Evolutionary conservation across 2,113 vertebrate species (phyloP), one percentile per base, ranked within the genome.

Genomic region (Crotophaga sulcirostris): DNA sequence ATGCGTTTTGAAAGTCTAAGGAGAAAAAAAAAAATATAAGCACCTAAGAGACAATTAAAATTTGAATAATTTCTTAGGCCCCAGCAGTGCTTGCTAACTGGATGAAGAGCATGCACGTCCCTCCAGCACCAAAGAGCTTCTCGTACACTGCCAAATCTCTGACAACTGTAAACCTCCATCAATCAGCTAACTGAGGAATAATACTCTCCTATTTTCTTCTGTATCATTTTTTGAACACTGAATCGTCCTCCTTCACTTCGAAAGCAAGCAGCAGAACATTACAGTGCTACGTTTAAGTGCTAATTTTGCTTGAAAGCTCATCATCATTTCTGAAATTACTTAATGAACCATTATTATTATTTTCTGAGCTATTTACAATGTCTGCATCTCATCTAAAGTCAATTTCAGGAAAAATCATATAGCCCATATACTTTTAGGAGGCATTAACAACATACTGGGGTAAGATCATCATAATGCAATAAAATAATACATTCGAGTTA

Each of bases 11-110:
- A 76, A 92, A 93, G 54, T 26, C 74, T 11, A 75, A 55, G 34
- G 19, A 58, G 13, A 84, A 89, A 80, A 80, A 60, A 13, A 84
- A 90, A 80, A 80, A 91, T 16, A 62, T 17, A 66, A 77, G 11
- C 20, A 90, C 44, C 88, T 45, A 89, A 56, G 45, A 96, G 79
- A 67, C 15, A 95, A 86, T 92, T 95, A 92, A 95, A 89, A 96
- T 89, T 94, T 91, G 52, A 93, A 86, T 83, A 47, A 77, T 90
- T 93, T 77, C 13, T 64, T 58, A 80, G 95, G 89, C 31, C 82
- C 38, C 93, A 59, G 72, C 56, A 83, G 68, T 63, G 67, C 56
- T 92, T 95, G 45, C 89, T 88, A 72, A 82, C 47, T 31, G 44
- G 31, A 47, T 70, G 42, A 83, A 68, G 40, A 75, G 60, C 7